Base-by-base conservation (phyloP, 2,113 vertebrate genomes). In the Notiomystis cincta region DNA sequence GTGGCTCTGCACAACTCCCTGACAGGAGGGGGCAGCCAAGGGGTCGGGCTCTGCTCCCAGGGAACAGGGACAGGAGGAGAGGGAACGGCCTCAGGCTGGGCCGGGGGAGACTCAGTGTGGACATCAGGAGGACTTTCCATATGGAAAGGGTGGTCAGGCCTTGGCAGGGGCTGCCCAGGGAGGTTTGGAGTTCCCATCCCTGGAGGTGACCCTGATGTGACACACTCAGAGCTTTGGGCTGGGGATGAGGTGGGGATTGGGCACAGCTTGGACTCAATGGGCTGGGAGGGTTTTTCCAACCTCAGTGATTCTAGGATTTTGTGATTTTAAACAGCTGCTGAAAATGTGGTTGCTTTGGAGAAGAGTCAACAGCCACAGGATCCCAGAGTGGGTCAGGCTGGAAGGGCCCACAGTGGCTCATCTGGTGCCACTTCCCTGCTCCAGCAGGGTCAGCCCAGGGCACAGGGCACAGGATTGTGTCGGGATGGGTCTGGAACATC, bases 91-190 rank as follows among this genome's bases (percentile, higher is more conserved):
- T 30, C 65, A 30, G 6, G 23, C 45, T 78, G 84, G 7, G 54
- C 33, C 38, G 51, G 73, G 47, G 28, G 0, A 70, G 33, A 33
- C 0, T 28, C 15, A 78, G 38, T 23, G 0, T 21, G 75, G 30
- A 7, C 4, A 70, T 0, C 23, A 70, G 38, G 0, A 69, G 47
- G 54, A 71, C 70, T 79, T 70, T 61, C 20, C 0, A 0, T 40
- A 7, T 25, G 48, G 40, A 40, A 71, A 71, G 30, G 40, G 57
- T 0, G 8, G 0, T 48, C 13, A 88, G 16, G 30, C 7, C 0
- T 3, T 31, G 40, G 47, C 0, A 71, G 31, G 42, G 35, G 44
- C 40, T 80, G 66, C 42, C 48, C 11, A 17, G 57, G 65, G 42
- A 64, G 42, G 21, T 10, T 4, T 64, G 66, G 35, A 56, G 42